These are phyloP conservation scores for Meteorus sp. DNA, from an alignment of 1,140 invertebrate genomes.

Conservation along the genomic window DNA sequence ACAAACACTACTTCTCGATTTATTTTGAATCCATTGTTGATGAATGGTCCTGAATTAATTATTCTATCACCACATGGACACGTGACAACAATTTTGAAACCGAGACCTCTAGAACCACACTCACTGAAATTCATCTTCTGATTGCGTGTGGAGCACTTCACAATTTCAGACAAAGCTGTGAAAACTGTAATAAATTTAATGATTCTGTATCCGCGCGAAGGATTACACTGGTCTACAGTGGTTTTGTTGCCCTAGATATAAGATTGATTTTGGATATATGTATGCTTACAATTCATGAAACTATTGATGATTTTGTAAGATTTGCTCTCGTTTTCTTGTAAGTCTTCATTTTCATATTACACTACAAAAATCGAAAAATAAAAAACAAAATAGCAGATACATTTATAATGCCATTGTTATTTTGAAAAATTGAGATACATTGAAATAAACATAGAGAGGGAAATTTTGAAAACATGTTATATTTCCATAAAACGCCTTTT, in stretches of 20 bases:
- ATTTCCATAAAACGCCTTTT: constrained; percentile 5
- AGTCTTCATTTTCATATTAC: too few relatives aligned
- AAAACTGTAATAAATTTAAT: too few relatives aligned
- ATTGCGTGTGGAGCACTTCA: too few relatives aligned
- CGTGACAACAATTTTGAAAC: too few relatives aligned
- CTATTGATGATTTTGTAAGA: background rate
- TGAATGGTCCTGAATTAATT: too few relatives aligned
- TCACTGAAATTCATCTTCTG: too few relatives aligned
- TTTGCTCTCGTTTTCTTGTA: background rate
- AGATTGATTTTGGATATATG: background rate
- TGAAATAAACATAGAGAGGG: background rate
- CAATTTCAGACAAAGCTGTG: too few relatives aligned
- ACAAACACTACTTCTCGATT: too few relatives aligned
- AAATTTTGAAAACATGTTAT: constrained; percentile 11
- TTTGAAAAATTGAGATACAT: constrained; percentile 12
- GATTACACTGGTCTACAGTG: background rate
- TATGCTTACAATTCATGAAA: background rate
- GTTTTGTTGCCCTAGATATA: background rate
- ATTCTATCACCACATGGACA: too few relatives aligned
- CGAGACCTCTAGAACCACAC: too few relatives aligned
- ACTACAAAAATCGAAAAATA: constrained; percentile 8
- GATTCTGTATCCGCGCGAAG: too few relatives aligned
- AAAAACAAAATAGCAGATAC: background rate
- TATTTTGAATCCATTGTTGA: too few relatives aligned
- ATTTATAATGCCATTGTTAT: background rate